These are phyloP conservation scores for Meandrina meandrites DNA, from an alignment of 92 coral and sea anemone genomes.

Conservation along the genomic window DNA sequence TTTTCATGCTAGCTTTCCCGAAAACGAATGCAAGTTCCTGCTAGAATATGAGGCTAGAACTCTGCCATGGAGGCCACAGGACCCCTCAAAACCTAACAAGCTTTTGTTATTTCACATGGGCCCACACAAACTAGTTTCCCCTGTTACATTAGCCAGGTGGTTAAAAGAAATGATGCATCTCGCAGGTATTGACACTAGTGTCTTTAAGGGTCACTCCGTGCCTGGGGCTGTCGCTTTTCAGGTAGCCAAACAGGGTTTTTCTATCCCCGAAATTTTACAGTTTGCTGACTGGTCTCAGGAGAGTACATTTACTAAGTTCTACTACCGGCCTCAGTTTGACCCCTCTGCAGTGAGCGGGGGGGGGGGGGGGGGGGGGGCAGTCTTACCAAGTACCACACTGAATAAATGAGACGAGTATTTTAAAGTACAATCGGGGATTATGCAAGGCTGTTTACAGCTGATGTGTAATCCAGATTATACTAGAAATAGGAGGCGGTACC, in stretches of 20 bases:
- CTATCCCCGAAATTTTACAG: constrained; percentile 48
- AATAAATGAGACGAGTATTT: constrained; percentile 40
- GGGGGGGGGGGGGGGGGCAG: constrained; percentile 58
- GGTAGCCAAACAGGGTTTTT: constrained; percentile 44
- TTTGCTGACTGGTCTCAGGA: constrained; percentile 55
- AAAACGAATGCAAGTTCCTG: constrained; percentile 40
- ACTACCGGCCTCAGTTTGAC: constrained; percentile 52
- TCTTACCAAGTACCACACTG: constrained; percentile 36
- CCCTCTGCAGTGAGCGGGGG: too few species aligned
- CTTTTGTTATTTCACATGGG: constrained; percentile 13
- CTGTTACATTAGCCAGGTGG: constrained; percentile 57
- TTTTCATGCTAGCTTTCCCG: constrained; percentile 58
- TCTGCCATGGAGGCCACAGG: constrained; percentile 11
- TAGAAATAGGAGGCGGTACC: constrained; percentile 40
- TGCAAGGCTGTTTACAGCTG: too few species aligned
- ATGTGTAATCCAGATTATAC: constrained; percentile 53
- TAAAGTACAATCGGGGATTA: constrained; percentile 56
- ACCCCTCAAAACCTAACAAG: constrained; percentile 5
- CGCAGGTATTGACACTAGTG: constrained; percentile 41
- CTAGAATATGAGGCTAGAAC: constrained; percentile 32
- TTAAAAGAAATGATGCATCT: constrained; percentile 19
- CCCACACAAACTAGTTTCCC: constrained; percentile 41
- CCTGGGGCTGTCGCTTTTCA: constrained; percentile 53
- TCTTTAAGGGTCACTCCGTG: constrained; percentile 55
- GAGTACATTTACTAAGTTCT: constrained; percentile 41